These are phyloP conservation scores for Cynocephalus volans DNA, from an alignment of 2,113 vertebrate genomes.

Conservation along the genomic window DNA sequence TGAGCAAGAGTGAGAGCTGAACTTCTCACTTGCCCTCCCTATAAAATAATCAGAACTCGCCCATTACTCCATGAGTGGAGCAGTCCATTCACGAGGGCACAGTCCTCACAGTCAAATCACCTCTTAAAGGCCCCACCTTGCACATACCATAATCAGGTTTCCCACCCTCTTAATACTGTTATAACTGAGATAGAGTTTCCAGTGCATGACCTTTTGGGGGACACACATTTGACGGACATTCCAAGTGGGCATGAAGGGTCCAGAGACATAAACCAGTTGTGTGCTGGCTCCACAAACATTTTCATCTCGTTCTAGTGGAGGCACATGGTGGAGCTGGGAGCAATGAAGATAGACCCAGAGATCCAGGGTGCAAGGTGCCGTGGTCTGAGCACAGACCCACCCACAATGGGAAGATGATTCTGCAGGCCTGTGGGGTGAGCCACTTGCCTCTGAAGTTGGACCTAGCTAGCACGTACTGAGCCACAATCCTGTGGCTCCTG, in stretches of 20 bases:
- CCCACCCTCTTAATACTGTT: too few relatives aligned
- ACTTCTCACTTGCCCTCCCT: too few relatives aligned
- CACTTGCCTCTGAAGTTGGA: not conserved
- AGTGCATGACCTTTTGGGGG: too few relatives aligned
- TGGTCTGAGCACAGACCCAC: not conserved
- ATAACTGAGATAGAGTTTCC: too few relatives aligned
- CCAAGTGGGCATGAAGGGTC: not conserved
- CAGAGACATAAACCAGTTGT: not conserved
- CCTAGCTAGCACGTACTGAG: not conserved
- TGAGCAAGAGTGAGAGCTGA: too few relatives aligned
- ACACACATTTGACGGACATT: not conserved
- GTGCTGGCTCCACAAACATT: not conserved
- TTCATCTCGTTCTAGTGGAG: not conserved
- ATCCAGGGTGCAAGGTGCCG: accelerated
- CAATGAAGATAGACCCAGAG: not conserved
- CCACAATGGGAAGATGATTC: not conserved
- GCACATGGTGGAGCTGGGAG: accelerated
- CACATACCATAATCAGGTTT: too few relatives aligned
- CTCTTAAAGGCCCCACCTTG: too few relatives aligned
- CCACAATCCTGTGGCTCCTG: not conserved
- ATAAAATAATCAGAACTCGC: too few relatives aligned
- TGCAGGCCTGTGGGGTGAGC: accelerated
- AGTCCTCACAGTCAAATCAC: too few relatives aligned
- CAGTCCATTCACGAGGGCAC: too few relatives aligned
- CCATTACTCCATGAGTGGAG: too few relatives aligned